Evolutionary conservation across 2,797 vertebrate species (phyloP), one percentile per base, ranked within the genome.

Genomic region (Delichon dasypus): DNA sequence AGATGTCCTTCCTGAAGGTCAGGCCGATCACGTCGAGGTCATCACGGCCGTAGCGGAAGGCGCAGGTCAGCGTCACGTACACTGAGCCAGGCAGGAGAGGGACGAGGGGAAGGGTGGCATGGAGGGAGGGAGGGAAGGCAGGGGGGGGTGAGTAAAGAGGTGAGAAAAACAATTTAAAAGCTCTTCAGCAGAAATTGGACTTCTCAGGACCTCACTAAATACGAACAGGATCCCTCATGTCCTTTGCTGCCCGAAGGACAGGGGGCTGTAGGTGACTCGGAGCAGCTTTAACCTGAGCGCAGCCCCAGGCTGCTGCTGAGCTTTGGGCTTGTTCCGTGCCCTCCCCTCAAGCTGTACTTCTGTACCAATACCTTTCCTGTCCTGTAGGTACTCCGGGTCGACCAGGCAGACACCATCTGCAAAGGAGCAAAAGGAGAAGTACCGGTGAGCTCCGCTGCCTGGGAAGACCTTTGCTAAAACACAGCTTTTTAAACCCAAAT

Each of bases 1-100:
- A 99, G 92, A 99, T 97, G 95, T 99, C 99, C 98, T 98, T 99
- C 87, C 98, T 97, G 97, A 99, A 99, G 80, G 98, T 98, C 95
- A 99, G 67, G 6, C 98, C 98, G 3, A 99, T 98, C 25, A 99
- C 98, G 5, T 99, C 98, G 92, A 99, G 95, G 95, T 99, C 99
- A 1, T 99, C 98, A 10, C 98, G 98, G 84, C 99, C 99, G 18
- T 99, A 99, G 91, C 98, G 98, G 92, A 99, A 99, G 10, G 98
- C 98, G 76, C 98, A 99, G 6, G 98, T 98, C 82, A 99, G 96
- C 3, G 97, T 98, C 93, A 98, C 98, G 2, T 97, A 99, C 47
- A 99, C 99, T 99, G 95, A 89, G 67, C 30, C 16, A 0, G 62
- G 74, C 16, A 80, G 25, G n/a, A 21, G 0, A 3, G 53, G 23